Evolutionary conservation across 2,888 invertebrate species (phyloP), one percentile per base, ranked within the genome.

Genomic region (Cetonia aurata): DNA sequence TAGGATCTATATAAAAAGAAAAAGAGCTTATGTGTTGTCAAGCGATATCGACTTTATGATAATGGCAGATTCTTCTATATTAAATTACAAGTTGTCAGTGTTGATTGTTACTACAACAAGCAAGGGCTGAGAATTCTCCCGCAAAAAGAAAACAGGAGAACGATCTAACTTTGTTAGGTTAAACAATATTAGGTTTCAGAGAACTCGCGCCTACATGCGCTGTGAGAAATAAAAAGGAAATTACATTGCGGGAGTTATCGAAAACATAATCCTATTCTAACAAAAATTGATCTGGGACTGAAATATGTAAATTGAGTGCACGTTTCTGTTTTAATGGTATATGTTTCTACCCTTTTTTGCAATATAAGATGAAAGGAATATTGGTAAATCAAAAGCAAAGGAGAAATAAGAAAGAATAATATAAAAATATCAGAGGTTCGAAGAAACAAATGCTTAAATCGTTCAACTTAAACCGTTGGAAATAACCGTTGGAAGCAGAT

Each of bases 61-160:
- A 53, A 53, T 53, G 31, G 31, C 31, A 60, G 60, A 44, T 44
- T 60, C 46, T 42, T 15, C n/a, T 46, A 60, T 60, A 60, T 60
- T 46, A n/a, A 60, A 60, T 60, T 60, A 60, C 42, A 60, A 60
- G 17, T 37, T 60, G 60, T 60, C 60, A 60, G 46, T 46, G 44
- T 25, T 60, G 60, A 60, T 60, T 60, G 60, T 31, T 42, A 46
- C 59, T 46, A 19, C n/a, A 46, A 60, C 42, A 46, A 25, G 9
- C 19, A 19, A 46, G 19, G 19, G 12, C 42, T 15, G 25, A 19
- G 42, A 46, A 25, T 31, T 10, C 31, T 31, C 19, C 15, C 3
- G 60, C 13, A 25, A 25, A n/a, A 25, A 25, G 25, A 25, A 25
- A 25, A 25, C 25, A 42, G 42, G 46, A 25, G 19, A 31, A 25